Base-by-base conservation (phyloP, 2,113 vertebrate species). In the Pachyramphus minor region DNA sequence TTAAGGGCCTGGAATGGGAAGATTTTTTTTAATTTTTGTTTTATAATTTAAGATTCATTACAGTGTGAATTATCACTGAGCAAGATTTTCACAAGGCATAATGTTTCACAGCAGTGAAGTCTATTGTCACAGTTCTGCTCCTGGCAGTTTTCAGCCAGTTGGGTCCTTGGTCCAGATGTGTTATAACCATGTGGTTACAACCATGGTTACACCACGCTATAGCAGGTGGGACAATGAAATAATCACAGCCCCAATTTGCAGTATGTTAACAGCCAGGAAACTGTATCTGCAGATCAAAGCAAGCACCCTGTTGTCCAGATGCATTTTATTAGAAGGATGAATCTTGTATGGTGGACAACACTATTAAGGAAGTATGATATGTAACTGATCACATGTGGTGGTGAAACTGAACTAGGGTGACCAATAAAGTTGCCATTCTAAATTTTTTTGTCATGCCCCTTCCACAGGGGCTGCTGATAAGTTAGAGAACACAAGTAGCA, bases 341-440 rank as follows among this genome's bases (percentile, higher is more conserved):
- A 74, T 27, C 58, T 15, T 72, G 20, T 19, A 81, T 4, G 7
- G 55, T 4, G 4, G 31, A 25, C 42, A 78, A 37, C 12, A 47
- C 14, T 30, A 9, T 12, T 30, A 64, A 39, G 28, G 5, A 80
- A 52, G 20, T 4, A 11, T 10, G 90, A 4, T 3, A 58, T 1
- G 4, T 22, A 88, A 84, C 8, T 17, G 16, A 84, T 22, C 0
- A 0, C 30, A 30, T 11, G 13, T 11, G 18, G 37, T 3, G 5
- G 44, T 24, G 37, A n/a, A 62, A 80, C 1, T 52, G 44, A 76
- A 76, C 27, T 12, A 39, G 7, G 5, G 13, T 16, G 9, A 39
- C 20, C 4, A 1, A 14, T 41, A 24, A 22, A 75, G 22, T 16
- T 72, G 37, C 14, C 18, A n/a, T 41, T 25, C 17, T 58, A 21